These are phyloP conservation scores for Noctua janthe DNA, from an alignment of 2,888 invertebrate species.

Conservation along the genomic window DNA sequence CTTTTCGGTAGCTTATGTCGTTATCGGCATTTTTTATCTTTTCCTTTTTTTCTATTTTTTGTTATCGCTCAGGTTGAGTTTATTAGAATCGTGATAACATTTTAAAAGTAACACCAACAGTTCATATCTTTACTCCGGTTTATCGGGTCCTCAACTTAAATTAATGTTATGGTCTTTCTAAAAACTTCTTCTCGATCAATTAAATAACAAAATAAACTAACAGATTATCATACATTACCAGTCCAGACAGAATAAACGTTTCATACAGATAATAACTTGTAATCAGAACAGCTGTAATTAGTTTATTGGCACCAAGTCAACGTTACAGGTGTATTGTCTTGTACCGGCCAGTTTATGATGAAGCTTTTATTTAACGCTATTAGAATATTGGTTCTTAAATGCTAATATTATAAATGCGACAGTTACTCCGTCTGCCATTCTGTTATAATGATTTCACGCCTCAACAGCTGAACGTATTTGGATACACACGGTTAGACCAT, in stretches of 20 bases:
- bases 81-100: neutral
- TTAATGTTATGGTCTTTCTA: neutral
- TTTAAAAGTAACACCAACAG: neutral
- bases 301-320: constrained; percentile 55
- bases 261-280: constrained; percentile 35
- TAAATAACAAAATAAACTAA: neutral
- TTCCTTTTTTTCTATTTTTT: neutral
- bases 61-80: neutral
- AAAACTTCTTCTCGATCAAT: neutral
- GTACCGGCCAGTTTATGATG: constrained; percentile 38
- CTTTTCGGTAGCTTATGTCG: neutral
- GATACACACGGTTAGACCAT: neutral
- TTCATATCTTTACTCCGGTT: neutral
- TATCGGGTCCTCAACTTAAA: neutral
- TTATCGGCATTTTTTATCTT: neutral
- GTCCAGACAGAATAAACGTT: constrained; percentile 24
- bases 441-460: neutral
- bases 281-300: constrained; percentile 38
- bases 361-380: constrained; percentile 29
- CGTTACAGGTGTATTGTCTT: constrained; percentile 57
- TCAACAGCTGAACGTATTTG: neutral
- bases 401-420: neutral
- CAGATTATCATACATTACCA: neutral
- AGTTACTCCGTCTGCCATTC: neutral
- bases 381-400: neutral